Evolutionary conservation across 2,888 invertebrate genomes (phyloP), one percentile per base, ranked within the genome.

Genomic region (Pseudococcus jackbeardsleyi): DNA sequence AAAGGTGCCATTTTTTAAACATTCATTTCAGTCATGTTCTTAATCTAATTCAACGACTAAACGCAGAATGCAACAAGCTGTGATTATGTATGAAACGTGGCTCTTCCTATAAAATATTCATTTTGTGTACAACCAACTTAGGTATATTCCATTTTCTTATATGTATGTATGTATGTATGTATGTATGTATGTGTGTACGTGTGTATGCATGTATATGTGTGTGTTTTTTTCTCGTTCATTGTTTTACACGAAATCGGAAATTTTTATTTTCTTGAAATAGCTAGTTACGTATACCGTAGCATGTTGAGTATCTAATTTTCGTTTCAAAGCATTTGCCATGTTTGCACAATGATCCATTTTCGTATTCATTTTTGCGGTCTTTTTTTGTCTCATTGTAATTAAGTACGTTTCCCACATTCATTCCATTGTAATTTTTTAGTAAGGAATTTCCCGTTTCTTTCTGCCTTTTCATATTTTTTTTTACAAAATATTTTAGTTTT

Each of bases 341-440:
- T 50, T 11, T 50, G 26, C 68, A 68, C 68, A 22, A 68, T 26
- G 68, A 19, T 68, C 26, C 19, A n/a, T 68, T 68, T 68, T 77
- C 39, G 39, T 77, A 77, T 39, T 77, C n/a, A 26, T 77, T 77
- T 77, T 77, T 77, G 15, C 77, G n/a, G 15, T 77, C 39, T 12
- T 72, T 72, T 72, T 77, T 77, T 42, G 26, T 77, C n/a, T 77
- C 77, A 33, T 72, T 72, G 68, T 72, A 72, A 17, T 22, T 39
- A 33, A 77, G 17, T 3, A n/a, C 42, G 42, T 39, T 77, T 77
- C 26, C 17, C 77, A 68, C 15, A 77, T 77, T 42, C 77, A 77
- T 77, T 77, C 77, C 77, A 77, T 77, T 15, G 33, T 77, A 39
- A 77, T 77, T 8, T n/a, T 77, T 77, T 77, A 39, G n/a, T 42